Conservation (phyloP, 1,140 invertebrate genomes). For the Cydia amplana region DNA sequence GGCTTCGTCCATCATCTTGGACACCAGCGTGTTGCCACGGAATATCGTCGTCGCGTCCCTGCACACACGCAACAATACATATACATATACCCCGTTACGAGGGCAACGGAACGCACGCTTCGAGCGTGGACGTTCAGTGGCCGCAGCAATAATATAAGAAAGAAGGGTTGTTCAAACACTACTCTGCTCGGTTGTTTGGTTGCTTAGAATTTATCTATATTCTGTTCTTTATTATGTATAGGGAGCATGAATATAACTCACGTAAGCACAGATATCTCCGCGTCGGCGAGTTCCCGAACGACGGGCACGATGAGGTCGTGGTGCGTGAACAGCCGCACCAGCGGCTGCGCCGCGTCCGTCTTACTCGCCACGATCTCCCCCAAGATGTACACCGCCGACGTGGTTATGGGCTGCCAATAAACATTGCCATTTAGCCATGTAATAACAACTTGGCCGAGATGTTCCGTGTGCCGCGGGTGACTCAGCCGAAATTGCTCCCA, state of each 20-base stretch:
- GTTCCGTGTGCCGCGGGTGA: no score
- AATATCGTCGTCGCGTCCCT: constrained; percentile 97
- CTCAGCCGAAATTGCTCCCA: no score
- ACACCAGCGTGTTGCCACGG: constrained; percentile 94
- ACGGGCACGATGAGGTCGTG: constrained; percentile 91
- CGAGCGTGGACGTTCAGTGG: no score
- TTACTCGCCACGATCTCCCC: constrained; percentile 92
- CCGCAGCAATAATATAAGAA: no score
- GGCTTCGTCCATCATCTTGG: constrained; percentile 97
- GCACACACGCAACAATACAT: constrained; percentile 31
- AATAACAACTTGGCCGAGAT: neutral
- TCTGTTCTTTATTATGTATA: no score
- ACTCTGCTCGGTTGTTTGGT: no score
- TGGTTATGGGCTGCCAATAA: constrained; percentile 86
- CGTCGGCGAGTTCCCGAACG: constrained; percentile 88
- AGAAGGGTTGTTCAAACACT: no score
- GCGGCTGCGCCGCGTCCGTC: constrained; percentile 91
- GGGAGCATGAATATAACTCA: constrained; percentile 76
- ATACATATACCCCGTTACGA: no score
- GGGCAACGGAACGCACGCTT: no score
- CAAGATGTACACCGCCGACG: constrained; percentile 91
- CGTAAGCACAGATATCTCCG: constrained; percentile 93
- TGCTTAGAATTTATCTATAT: no score
- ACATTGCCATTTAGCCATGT: neutral
- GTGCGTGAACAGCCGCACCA: constrained; percentile 91